Evolutionary conservation across 1,140 invertebrate genomes (phyloP).

Genomic region (Zaprionus nigranus): DNA sequence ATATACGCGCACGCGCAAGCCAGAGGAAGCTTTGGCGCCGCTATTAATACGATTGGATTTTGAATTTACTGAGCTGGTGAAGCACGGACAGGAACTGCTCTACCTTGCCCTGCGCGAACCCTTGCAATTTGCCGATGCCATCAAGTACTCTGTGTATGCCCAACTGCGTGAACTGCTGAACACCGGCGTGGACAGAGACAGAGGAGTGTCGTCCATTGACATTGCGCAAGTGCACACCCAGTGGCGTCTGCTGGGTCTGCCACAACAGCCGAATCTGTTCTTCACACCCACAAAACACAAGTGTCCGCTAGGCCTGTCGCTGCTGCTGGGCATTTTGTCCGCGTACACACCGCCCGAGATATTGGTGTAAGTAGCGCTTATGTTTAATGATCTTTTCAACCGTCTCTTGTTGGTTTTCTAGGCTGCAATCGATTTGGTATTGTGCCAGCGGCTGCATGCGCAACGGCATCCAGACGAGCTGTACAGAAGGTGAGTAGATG

Average conservation of each 20-base stretch:
- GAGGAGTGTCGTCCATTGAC: conserved; percentile 56
- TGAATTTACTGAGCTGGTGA: conserved; percentile 49
- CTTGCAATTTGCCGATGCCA: conserved; percentile 64
- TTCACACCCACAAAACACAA: conserved; percentile 49
- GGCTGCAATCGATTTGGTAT: conserved; percentile 79
- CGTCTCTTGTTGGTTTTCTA: conserved; percentile 1
- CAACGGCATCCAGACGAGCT: conserved; percentile 72
- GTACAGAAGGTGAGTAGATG: conserved; percentile 63
- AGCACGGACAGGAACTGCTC: conserved; percentile 41
- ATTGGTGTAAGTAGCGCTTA: conserved; percentile 57
- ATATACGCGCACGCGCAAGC: conserved; percentile 36
- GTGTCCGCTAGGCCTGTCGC: conserved; percentile 51
- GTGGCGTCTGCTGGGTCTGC: conserved; percentile 67
- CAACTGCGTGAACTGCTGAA: conserved; percentile 57
- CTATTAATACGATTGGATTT: conserved; percentile 65
- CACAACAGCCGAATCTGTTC: conserved; percentile 52
- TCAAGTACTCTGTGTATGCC: conserved; percentile 65
- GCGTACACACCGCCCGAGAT: conserved; percentile 63
- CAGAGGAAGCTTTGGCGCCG: conserved; percentile 67
- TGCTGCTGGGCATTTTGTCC: conserved; percentile 67
- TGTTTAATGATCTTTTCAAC: neutral
- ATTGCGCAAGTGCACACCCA: conserved; percentile 71
- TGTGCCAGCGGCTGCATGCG: conserved; percentile 69
- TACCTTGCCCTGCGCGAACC: conserved; percentile 66
- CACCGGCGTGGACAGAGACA: conserved; percentile 13